These are phyloP conservation scores for Marmota flaviventris DNA, from an alignment of 2,113 vertebrate species.

Conservation along the genomic window DNA sequence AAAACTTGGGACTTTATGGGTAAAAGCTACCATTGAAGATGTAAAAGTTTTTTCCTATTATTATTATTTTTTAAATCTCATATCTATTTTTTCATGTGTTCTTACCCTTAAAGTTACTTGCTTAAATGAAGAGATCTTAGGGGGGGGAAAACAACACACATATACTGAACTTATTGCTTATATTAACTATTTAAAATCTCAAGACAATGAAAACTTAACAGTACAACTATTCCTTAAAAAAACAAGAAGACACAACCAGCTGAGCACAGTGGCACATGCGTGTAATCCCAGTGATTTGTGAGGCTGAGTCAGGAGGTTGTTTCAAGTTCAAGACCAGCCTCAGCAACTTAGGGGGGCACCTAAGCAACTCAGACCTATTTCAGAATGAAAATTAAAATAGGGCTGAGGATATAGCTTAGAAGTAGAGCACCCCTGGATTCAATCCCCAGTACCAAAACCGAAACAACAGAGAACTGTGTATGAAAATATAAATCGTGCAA, in stretches of 20 bases:
- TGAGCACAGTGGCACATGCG: too few species aligned
- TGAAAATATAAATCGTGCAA: slow-evolving; percentile 50
- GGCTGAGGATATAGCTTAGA: too few species aligned
- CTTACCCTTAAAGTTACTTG: slow-evolving; percentile 51
- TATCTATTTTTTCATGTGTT: neutral
- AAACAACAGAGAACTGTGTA: neutral
- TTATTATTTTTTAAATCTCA: neutral
- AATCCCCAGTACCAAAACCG: neutral
- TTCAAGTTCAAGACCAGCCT: too few species aligned
- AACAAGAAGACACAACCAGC: neutral
- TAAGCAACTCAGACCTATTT: too few species aligned
- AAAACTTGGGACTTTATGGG: too few species aligned
- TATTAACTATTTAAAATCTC: slow-evolving; percentile 35
- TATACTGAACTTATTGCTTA: slow-evolving; percentile 16
- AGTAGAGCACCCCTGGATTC: too few species aligned
- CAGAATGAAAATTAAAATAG: too few species aligned
- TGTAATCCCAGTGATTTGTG: too few species aligned
- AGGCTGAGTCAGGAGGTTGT: too few species aligned
- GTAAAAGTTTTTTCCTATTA: slow-evolving; percentile 60
- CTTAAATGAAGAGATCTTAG: neutral
- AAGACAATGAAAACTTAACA: slow-evolving; percentile 47
- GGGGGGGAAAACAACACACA: neutral
- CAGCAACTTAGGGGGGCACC: too few species aligned
- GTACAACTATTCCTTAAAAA: slow-evolving; percentile 37
- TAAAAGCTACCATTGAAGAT: neutral